Evolutionary conservation across 2,113 vertebrate genomes (phyloP), one percentile per base, ranked within the genome.

Genomic region (Nannobrachium achirus): DNA sequence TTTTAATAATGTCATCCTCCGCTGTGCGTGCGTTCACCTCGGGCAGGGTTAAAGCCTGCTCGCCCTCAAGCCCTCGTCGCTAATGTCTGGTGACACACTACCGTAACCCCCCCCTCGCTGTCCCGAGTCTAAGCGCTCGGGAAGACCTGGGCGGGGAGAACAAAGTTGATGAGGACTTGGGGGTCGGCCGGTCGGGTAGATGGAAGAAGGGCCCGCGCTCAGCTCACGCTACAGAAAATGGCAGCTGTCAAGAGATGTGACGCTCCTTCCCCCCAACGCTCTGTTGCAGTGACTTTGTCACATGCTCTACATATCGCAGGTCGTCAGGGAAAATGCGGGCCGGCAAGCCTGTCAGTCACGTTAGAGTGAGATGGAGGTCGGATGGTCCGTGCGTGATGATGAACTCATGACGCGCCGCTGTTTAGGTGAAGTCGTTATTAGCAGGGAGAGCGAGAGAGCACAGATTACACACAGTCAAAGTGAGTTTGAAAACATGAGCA

Each of bases 171-270:
- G 76, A 69, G 71, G 75, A 77, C 70, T 78, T 74, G 79, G 78
- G 70, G 64, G 70, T 85, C 57, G 73, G 79, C 64, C 64, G 76
- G 78, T 25, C 51, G 61, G 65, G 55, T 33, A 33, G 25, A 33
- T 33, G 6, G 25, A 4, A 33, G 25, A 33, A 33, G 25, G 25
- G 25, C 25, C 25, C 25, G 25, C n/a, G n/a, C n/a, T n/a, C 59
- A 65, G 59, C 78, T 41, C 25, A 33, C 50, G 1, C 73, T 58
- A 80, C 77, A 74, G 82, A 91, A 92, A 92, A 90, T 90, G 91
- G 87, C 89, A 93, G 88, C 89, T 93, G 92, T 92, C 92, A 92
- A 78, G 80, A 76, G 76, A 80, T 79, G 84, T 89, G 91, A 88
- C 0, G 67, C 55, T 60, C 16, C 46, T 56, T 41, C 45, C 60